Conservation (phyloP, 1,140 invertebrate species). For the Dreissena polymorpha region DNA sequence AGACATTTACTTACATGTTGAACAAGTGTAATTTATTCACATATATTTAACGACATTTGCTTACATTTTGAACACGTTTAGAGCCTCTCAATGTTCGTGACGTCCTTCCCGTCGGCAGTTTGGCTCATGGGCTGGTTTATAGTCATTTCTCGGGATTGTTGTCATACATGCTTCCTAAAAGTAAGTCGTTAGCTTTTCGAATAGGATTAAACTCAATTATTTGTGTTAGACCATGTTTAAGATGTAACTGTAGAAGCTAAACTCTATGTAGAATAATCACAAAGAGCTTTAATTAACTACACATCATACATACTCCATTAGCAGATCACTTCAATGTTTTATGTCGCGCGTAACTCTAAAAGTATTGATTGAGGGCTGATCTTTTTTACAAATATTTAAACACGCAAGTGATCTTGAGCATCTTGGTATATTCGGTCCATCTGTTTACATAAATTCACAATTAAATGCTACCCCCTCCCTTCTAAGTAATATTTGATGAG, state of each 20-base stretch:
- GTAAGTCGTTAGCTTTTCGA: not conserved
- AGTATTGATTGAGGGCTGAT: too few relatives aligned
- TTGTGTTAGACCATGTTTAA: too few relatives aligned
- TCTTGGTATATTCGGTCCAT: too few relatives aligned
- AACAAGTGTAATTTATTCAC: not conserved
- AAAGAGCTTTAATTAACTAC: not conserved
- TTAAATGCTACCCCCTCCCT: not conserved
- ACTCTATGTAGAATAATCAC: not conserved
- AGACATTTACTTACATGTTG: too few relatives aligned
- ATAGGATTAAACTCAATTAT: not conserved
- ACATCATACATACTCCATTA: not conserved
- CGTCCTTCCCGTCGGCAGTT: not conserved
- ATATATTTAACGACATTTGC: not conserved
- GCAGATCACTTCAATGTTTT: not conserved
- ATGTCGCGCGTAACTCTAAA: too few relatives aligned
- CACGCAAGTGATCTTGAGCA: not conserved
- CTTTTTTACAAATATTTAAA: too few relatives aligned
- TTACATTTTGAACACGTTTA: not conserved
- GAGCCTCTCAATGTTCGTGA: not conserved
- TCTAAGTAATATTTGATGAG: not conserved
- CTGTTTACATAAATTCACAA: not conserved
- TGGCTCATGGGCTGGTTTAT: not conserved
- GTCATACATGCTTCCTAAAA: not conserved
- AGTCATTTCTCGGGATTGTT: not conserved
- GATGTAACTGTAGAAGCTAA: not conserved